These are phyloP conservation scores for Sycobia sp. DNA, from an alignment of 1,140 invertebrate genomes.

Conservation along the genomic window DNA sequence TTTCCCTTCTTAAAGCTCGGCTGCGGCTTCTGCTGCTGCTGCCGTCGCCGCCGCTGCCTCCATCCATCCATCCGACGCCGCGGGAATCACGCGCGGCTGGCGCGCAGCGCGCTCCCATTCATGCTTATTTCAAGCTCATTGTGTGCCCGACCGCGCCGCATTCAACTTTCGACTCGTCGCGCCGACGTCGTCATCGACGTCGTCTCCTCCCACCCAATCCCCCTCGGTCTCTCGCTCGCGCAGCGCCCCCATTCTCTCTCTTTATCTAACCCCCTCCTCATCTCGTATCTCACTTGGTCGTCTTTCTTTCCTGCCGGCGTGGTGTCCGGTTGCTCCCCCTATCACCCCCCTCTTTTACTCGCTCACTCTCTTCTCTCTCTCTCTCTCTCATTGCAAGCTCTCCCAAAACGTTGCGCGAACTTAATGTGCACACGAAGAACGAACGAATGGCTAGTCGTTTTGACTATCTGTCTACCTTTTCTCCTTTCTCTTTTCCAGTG, in stretches of 20 bases:
- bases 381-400: background rate
- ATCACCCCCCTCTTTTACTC: too few relatives aligned
- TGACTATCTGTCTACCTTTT: too few relatives aligned
- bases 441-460: too few relatives aligned
- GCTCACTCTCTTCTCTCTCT: background rate
- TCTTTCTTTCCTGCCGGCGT: too few relatives aligned
- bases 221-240: background rate
- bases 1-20: conserved; percentile 42
- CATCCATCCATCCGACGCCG: background rate
- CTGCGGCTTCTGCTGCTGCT: too few relatives aligned
- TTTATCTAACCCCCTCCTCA: background rate
- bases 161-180: conserved; percentile 54
- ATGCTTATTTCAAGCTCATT: conserved; percentile 59
- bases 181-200: conserved; percentile 5
- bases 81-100: conserved; percentile 14
- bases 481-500: too few relatives aligned
- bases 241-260: background rate
- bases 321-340: too few relatives aligned
- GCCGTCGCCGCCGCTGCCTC: background rate
- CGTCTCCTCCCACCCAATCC: background rate
- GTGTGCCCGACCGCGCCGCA: conserved; percentile 45
- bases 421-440: too few relatives aligned
- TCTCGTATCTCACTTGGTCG: too few relatives aligned
- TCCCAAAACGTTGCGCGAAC: too few relatives aligned
- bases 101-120: conserved; percentile 51